Evolutionary conservation across 2,888 invertebrate species (phyloP).

Genomic region (Axea sp.): DNA sequence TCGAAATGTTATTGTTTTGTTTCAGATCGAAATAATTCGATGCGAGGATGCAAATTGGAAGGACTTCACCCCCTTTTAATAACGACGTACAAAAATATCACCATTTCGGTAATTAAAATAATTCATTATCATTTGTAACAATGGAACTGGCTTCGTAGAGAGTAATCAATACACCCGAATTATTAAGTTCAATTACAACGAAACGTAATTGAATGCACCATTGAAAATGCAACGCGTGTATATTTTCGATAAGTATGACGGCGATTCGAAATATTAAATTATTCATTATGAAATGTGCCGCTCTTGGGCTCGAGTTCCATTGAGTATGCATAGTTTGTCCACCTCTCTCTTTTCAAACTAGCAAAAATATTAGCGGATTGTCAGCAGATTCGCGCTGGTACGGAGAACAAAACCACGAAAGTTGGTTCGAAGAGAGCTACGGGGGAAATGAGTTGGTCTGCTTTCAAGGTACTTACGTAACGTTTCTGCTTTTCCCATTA

Average conservation of each 20-base stretch:
- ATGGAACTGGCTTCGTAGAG: too few relatives aligned
- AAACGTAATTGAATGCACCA: too few relatives aligned
- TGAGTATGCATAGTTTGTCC: conserved; percentile 9
- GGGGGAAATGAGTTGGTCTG: conserved; percentile 50
- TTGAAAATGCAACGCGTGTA: too few relatives aligned
- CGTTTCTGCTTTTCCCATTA: conserved; percentile 61
- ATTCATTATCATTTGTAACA: conserved; percentile 24
- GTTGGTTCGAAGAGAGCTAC: conserved; percentile 47
- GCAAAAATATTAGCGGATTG: conserved; percentile 60
- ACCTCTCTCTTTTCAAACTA: background rate
- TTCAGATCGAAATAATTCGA: conserved; percentile 75
- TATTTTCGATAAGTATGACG: conserved; percentile 1
- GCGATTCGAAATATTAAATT: conserved; percentile 35
- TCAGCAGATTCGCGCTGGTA: conserved; percentile 29
- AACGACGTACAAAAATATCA: conserved; percentile 79
- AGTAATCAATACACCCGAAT: too few relatives aligned
- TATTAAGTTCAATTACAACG: too few relatives aligned
- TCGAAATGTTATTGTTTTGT: conserved; percentile 53
- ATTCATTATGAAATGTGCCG: conserved; percentile 24
- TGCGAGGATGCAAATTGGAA: conserved; percentile 77
- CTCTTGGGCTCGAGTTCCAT: background rate
- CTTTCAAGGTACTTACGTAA: conserved; percentile 59
- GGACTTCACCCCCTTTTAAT: conserved; percentile 78
- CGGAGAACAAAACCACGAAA: conserved; percentile 46
- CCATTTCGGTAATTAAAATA: conserved; percentile 75